Evolutionary conservation across 64 coral and sea anemone genomes (phyloP), one percentile per base, ranked within the genome.

Genomic region (Porites lutea): DNA sequence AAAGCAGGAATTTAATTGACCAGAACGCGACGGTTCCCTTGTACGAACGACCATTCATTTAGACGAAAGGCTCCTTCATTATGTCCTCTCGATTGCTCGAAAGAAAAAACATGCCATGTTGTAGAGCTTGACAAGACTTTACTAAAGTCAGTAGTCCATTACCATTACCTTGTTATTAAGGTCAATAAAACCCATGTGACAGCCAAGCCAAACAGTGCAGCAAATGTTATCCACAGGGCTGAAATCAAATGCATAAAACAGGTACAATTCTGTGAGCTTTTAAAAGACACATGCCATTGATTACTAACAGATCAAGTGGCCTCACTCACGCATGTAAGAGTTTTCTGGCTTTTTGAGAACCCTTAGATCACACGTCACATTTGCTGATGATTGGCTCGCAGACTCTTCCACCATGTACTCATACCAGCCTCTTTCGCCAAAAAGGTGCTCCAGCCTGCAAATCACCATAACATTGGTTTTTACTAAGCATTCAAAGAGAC

Each of bases 361-460:
- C 68, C 71, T 81, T 5, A 90, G 88, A 54, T 81, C 15, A 46
- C 88, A 90, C 0, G 63, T 80, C 21, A 71, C 60, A 47, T 90
- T 72, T 16, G 44, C 6, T n/a, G 27, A 47, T 54, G 27, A 47
- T 54, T 73, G 49, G n/a, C 71, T 73, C 13, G 52, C 78, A 55
- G 53, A 51, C 19, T 72, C 48, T 43, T 65, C 63, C 37, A 90
- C 65, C 4, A 15, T 81, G 59, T 71, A 90, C 49, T 90, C 64
- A 48, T 90, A 90, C 76, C 64, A 90, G n/a, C 88, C 88, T 80
- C 79, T 71, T 47, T 81, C 88, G n/a, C 88, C 88, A 65, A 80
- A 90, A 53, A 90, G 77, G 46, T 81, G 70, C 6, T 70, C 69
- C 7, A 90, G 52, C 3, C 88, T 90, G 68, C 3, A 70, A 9